Evolutionary conservation across 2,888 invertebrate genomes (phyloP).

Genomic region (Willowsia nigromaculata): DNA sequence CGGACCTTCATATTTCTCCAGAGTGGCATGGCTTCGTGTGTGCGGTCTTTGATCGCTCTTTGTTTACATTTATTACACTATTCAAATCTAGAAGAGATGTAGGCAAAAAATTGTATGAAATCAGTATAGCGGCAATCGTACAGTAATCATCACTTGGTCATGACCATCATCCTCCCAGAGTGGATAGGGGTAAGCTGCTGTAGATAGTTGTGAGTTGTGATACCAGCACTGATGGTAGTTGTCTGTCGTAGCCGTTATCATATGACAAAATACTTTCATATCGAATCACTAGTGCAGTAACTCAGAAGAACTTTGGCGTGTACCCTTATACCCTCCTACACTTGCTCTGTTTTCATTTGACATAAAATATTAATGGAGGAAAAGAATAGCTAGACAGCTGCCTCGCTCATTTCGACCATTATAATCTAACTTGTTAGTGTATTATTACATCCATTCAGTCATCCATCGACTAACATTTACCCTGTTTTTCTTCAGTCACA

Average conservation of each 20-base stretch:
- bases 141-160: slow-evolving; percentile 9
- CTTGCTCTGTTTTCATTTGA: slow-evolving; percentile 41
- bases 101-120: background rate
- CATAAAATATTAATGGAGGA: slow-evolving; percentile 59
- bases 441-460: background rate
- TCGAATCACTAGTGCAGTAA: slow-evolving; percentile 8
- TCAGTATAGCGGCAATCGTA: slow-evolving; percentile 27
- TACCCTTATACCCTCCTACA: background rate
- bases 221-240: background rate
- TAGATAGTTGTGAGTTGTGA: background rate
- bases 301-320: background rate
- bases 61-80: slow-evolving; percentile 40
- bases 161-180: background rate
- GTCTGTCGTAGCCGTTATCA: background rate
- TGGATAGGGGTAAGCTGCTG: background rate
- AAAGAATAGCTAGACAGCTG: slow-evolving; percentile 25
- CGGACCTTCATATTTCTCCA: background rate
- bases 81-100: background rate
- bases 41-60: slow-evolving; percentile 45
- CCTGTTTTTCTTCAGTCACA: no score
- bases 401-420: background rate
- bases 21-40: slow-evolving; percentile 30
- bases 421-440: slow-evolving; percentile 22
- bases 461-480: no score
- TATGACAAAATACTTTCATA: background rate